phyloP scores from a whole-genome alignment of 2,888 invertebrate species.

The Abscondita cerata region DNA sequence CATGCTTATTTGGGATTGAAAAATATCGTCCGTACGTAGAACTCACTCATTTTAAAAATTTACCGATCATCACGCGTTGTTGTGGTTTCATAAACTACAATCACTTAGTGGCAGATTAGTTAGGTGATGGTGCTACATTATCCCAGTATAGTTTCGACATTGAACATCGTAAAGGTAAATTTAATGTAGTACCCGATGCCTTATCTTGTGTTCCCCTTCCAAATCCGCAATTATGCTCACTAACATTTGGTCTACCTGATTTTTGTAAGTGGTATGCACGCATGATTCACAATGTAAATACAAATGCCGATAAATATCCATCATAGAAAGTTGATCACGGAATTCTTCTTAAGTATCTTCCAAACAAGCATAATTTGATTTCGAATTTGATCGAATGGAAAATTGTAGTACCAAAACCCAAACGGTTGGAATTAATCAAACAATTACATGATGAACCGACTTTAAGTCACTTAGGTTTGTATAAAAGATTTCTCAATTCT shows the following conservation, averaged over 20 bases:
- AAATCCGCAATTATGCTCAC: not conserved
- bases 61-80: conserved; percentile 40
- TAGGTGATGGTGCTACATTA: conserved; percentile 33
- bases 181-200: conserved; percentile 21
- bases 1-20: conserved; percentile 24
- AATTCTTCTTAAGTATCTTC: not conserved
- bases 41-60: conserved; percentile 34
- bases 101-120: conserved; percentile 34
- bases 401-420: not conserved
- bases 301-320: not conserved
- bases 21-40: conserved; percentile 29
- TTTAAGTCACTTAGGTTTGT: not conserved
- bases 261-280: not conserved
- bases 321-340: not conserved
- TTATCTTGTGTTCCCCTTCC: conserved; percentile 3
- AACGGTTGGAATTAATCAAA: not conserved
- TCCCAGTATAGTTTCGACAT: conserved; percentile 26
- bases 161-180: conserved; percentile 28
- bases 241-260: not conserved
- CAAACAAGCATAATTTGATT: not conserved
- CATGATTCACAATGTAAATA: not conserved
- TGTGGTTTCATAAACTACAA: conserved; percentile 33
- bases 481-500: not conserved
- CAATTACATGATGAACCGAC: not conserved
- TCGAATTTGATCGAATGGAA: conserved; percentile 2